Conservation (phyloP, 2,113 vertebrate genomes). For the Narcine bancroftii region DNA sequence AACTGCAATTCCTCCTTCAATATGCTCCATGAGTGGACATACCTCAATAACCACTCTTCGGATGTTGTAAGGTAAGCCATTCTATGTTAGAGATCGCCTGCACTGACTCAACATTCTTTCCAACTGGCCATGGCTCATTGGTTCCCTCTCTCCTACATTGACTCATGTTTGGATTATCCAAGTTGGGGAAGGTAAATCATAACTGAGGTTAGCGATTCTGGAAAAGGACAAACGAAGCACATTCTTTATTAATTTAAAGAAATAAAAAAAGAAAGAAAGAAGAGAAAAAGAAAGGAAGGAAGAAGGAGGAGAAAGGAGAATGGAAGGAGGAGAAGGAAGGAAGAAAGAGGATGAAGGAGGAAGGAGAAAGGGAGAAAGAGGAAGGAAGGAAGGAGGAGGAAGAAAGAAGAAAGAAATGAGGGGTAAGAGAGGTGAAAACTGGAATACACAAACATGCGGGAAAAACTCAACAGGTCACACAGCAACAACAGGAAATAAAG, state of each 20-base stretch:
- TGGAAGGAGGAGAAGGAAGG: too few species aligned
- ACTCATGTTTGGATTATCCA: not conserved
- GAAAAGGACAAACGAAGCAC: not conserved
- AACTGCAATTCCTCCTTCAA: too few species aligned
- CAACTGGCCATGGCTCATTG: not conserved
- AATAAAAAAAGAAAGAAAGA: not conserved
- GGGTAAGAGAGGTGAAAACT: not conserved
- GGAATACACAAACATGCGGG: not conserved
- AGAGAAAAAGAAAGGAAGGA: not conserved
- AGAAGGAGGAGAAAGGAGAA: not conserved
- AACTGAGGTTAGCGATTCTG: too few species aligned
- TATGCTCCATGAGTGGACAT: too few species aligned
- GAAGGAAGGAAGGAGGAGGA: not conserved
- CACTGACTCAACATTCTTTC: not conserved
- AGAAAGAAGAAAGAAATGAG: not conserved
- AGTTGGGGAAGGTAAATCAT: not conserved
- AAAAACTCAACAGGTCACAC: too few species aligned
- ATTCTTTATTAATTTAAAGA: not conserved
- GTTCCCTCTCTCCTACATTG: not conserved
- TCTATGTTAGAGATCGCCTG: not conserved
- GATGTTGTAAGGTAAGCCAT: not conserved
- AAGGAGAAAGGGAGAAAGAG: not conserved
- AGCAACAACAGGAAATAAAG: too few species aligned
- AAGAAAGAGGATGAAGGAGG: not conserved
- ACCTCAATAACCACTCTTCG: not conserved